Conservation (phyloP, 2,113 vertebrate species). For the Mirounga angustirostris region DNA sequence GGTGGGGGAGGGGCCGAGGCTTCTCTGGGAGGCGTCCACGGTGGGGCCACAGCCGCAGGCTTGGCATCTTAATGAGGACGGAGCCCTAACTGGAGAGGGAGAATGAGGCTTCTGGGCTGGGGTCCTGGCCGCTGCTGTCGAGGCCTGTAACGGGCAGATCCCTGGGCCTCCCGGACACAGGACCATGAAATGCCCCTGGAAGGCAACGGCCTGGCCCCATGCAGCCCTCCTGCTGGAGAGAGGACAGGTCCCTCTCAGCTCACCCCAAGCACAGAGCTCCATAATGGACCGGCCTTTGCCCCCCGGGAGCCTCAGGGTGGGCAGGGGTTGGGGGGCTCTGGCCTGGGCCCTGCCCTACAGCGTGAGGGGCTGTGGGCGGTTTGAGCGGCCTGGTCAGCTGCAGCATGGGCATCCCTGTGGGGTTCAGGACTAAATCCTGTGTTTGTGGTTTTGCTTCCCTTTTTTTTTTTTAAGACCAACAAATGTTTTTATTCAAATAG, state of each 20-base stretch:
- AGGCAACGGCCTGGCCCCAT: background rate
- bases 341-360: background rate
- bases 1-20: constrained; percentile 76
- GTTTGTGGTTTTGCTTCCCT: background rate
- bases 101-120: constrained; percentile 52
- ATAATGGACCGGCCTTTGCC: background rate
- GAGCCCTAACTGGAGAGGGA: constrained; percentile 51
- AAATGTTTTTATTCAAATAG: constrained; percentile 67
- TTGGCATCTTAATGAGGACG: constrained; percentile 84
- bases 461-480: constrained; percentile 43
- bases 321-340: too few relatives aligned
- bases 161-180: background rate
- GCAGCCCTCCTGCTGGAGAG: background rate
- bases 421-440: background rate
- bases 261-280: constrained; percentile 58
- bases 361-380: background rate
- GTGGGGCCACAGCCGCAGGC: constrained; percentile 66
- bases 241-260: background rate
- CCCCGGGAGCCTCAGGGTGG: background rate
- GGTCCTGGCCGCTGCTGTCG: background rate
- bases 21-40: constrained; percentile 79
- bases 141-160: background rate
- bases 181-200: background rate
- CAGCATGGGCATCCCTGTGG: background rate
- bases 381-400: background rate